Evolutionary conservation across 2,797 vertebrate species (phyloP).

Genomic region (Oophaga sylvatica): DNA sequence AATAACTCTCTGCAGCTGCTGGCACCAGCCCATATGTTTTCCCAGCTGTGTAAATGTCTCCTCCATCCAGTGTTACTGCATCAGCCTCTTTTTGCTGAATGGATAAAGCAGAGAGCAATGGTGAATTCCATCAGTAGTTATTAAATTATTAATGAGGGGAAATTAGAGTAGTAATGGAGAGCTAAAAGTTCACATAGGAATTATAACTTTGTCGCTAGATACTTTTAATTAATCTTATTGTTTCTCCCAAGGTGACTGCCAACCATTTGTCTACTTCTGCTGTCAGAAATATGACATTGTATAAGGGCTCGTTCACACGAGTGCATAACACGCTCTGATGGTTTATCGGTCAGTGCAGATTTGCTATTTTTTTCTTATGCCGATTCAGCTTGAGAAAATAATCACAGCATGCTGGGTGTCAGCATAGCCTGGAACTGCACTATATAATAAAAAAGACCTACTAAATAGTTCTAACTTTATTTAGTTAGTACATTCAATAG

Average conservation of each 20-base stretch:
- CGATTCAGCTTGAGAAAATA: no score
- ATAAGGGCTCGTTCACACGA: background rate
- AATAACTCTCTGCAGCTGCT: slow-evolving; percentile 87
- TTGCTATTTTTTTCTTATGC: no score
- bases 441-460: no score
- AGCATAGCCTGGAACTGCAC: no score
- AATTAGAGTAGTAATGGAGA: background rate
- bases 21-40: slow-evolving; percentile 86
- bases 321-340: no score
- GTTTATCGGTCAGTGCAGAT: no score
- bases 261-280: background rate
- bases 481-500: no score
- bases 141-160: background rate
- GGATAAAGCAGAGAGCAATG: slow-evolving; percentile 14
- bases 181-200: background rate
- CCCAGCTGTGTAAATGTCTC: slow-evolving; percentile 88
- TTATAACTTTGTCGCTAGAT: background rate
- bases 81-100: slow-evolving; percentile 84
- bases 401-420: no score
- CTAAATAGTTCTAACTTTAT: no score
- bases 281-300: background rate
- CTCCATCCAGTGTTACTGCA: slow-evolving; percentile 83
- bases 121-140: background rate
- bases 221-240: background rate
- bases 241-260: background rate